Evolutionary conservation across 2,888 invertebrate species (phyloP), one percentile per base, ranked within the genome.

Genomic region (Patella pellucida): DNA sequence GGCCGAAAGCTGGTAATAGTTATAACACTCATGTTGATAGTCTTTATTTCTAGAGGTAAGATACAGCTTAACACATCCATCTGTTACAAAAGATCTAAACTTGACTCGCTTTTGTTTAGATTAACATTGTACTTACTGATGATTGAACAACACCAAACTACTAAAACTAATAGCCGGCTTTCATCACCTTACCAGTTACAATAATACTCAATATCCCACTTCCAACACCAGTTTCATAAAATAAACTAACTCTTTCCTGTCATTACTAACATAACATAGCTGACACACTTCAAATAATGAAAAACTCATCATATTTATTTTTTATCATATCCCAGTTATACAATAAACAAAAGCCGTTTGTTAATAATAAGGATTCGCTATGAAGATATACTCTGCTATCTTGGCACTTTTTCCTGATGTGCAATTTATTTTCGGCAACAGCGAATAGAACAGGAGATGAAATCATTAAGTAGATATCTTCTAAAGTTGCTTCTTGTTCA

Each of bases 11-110:
- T 62, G 19, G 23, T 62, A 19, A 62, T 62, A 62, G 62, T 62
- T 23, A 62, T 62, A 23, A 62, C 62, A 23, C 23, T 62, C 19
- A 23, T 62, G 19, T 62, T 14, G 62, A 23, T 23, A 62, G 19
- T 62, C 62, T 62, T 62, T 62, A 62, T 62, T 62, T n/a, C 62
- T 62, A 11, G 23, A 62, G 62, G 62, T 62, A 62, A 62, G 62
- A 62, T 62, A 62, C 62, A 23, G 23, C 23, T 62, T 19, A 62
- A 62, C 62, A 23, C n/a, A 11, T 4, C 62, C 62, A 62, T 62
- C 62, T 62, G 62, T 62, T 62, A 23, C 23, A 23, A 62, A 62
- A 19, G 19, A 19, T 23, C 19, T 62, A 23, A 62, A 62, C 19
- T 62, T 12, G 14, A 23, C 62, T 62, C 62, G 19, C 62, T 62